Evolutionary conservation across 2,888 invertebrate genomes (phyloP).

Genomic region (Erynnis tages): DNA sequence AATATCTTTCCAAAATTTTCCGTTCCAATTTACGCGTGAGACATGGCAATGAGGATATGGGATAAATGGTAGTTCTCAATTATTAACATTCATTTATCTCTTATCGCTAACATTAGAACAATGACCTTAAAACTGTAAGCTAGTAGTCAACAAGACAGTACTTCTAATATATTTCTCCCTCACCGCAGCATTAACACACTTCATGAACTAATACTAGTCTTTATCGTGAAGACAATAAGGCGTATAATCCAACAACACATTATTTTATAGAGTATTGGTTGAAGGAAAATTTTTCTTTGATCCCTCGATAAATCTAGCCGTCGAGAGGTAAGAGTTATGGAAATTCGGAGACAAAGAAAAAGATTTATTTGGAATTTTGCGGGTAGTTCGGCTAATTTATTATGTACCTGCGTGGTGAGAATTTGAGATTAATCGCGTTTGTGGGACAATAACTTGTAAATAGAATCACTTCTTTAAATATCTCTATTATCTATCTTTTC

Average conservation of each 20-base stretch:
- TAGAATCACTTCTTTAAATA: no score
- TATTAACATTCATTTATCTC: not conserved
- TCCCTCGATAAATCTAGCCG: slow-evolving; percentile 36
- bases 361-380: slow-evolving; percentile 10
- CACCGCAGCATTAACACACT: not conserved
- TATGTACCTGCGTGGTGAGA: not conserved
- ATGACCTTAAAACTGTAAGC: not conserved
- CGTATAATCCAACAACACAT: not conserved
- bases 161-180: slow-evolving; percentile 4
- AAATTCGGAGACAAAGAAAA: not conserved
- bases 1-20: no score
- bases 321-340: slow-evolving; percentile 1
- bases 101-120: not conserved
- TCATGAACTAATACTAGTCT: not conserved
- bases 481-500: no score
- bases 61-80: no score
- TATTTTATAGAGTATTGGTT: not conserved
- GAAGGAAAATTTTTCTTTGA: slow-evolving; percentile 36
- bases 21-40: no score
- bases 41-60: no score
- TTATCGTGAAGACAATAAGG: not conserved
- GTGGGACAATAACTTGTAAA: not conserved
- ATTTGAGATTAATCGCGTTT: slow-evolving; percentile 1
- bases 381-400: slow-evolving; percentile 3
- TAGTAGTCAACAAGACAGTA: slow-evolving; percentile 7